phyloP scores from a whole-genome alignment of 2,113 vertebrate genomes.

The Amphiprion percula region DNA sequence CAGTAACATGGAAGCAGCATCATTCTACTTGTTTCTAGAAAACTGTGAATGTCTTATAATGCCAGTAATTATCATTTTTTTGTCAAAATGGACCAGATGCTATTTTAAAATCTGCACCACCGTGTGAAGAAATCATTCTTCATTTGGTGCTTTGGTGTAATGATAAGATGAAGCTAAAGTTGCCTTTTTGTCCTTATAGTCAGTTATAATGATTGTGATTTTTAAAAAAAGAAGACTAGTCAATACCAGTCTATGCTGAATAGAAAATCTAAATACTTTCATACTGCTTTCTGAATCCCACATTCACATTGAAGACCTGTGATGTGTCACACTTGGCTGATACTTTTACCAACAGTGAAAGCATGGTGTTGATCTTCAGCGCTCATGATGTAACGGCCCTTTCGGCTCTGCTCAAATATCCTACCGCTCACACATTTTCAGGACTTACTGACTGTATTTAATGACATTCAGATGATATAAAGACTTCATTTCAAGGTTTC shows the following conservation, averaged over 20 bases:
- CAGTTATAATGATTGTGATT: no score
- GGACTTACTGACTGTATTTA: constrained; percentile 28
- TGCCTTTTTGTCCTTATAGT: no score
- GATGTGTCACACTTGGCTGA: constrained; percentile 38
- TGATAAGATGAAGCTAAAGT: not conserved
- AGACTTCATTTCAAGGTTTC: constrained; percentile 46
- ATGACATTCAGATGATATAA: constrained; percentile 54
- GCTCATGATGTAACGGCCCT: constrained; percentile 32
- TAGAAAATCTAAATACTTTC: not conserved
- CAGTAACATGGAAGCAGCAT: no score
- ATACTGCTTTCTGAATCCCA: not conserved
- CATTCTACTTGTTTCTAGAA: no score
- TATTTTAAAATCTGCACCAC: no score
- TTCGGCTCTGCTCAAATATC: constrained; percentile 44
- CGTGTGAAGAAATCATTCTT: not conserved
- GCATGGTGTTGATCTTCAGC: constrained; percentile 7
- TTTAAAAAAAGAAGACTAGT: no score
- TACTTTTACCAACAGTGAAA: constrained; percentile 29
- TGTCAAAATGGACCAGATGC: no score
- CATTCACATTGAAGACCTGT: constrained; percentile 1
- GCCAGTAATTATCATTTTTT: no score
- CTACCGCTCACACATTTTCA: constrained; percentile 44
- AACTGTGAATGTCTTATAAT: no score
- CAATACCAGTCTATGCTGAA: not conserved
- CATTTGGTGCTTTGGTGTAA: not conserved